phyloP scores from a whole-genome alignment of 2,888 invertebrate species.

The Apeira syringaria region DNA sequence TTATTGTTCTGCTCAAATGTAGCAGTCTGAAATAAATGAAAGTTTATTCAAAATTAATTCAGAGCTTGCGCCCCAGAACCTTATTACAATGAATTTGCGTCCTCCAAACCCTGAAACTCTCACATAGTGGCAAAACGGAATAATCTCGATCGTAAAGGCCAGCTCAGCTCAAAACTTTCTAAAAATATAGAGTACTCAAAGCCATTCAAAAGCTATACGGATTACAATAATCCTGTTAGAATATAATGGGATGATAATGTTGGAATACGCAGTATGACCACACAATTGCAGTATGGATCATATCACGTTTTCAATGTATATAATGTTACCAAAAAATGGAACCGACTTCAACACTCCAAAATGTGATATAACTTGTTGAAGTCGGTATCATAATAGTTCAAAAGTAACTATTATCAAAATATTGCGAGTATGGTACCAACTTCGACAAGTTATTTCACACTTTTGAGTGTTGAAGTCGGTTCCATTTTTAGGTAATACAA shows the following conservation, averaged over 20 bases:
- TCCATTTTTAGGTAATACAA: too few species aligned
- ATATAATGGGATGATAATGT: conserved; percentile 41
- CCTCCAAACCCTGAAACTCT: conserved; percentile 2
- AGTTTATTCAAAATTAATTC: neutral
- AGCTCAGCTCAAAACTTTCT: conserved; percentile 36
- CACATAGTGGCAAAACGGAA: conserved; percentile 15
- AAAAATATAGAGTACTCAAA: conserved; percentile 42
- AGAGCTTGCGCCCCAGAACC: neutral
- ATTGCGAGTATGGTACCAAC: too few species aligned
- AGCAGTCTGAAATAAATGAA: too few species aligned
- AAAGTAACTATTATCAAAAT: too few species aligned
- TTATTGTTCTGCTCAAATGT: too few species aligned
- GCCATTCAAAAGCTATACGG: conserved; percentile 40
- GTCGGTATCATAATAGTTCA: too few species aligned
- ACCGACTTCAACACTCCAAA: too few species aligned
- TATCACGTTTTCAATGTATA: too few species aligned
- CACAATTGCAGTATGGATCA: conserved; percentile 1
- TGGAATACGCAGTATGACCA: conserved; percentile 1
- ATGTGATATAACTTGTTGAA: too few species aligned
- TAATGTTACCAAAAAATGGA: too few species aligned
- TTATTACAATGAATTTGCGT: neutral
- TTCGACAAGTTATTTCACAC: too few species aligned
- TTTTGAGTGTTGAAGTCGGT: too few species aligned
- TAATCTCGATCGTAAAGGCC: conserved; percentile 38
- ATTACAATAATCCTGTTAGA: conserved; percentile 47